Base-by-base conservation (phyloP, 2,113 vertebrate genomes). In the Eolophus roseicapilla region DNA sequence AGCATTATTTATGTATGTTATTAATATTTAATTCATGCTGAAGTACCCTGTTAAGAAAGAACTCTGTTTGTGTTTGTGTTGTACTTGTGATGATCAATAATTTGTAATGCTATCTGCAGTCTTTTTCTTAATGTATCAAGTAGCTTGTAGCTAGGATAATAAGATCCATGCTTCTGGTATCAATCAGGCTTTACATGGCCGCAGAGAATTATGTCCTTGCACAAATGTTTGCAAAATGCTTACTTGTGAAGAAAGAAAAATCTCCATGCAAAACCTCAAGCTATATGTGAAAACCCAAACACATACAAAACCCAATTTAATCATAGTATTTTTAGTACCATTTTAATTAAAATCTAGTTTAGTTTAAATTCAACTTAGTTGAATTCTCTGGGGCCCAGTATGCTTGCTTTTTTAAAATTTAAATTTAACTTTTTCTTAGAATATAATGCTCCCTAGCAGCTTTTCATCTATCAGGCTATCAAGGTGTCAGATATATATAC, bases 251-350 rank as follows among this genome's bases (percentile, higher is more conserved):
- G 44, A 81, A 69, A 53, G 13, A 87, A 64, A 64, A 70, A 63
- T 78, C 28, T 49, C 28, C 16, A 28, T 25, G 10, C 16, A 75
- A 82, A 93, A 49, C 39, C 7, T 74, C 39, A 69, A 62, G 19
- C 39, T 50, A 5, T 27, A 50, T 24, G 15, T 82, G 50, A 82
- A 92, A 90, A 82, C 7, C 10, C 6, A 49, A 78, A 31, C 25
- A n/a, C 10, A 20, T 28, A 23, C 9, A 35, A 55, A 88, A 81
- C 37, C 16, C 33, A 52, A 49, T 39, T 79, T 59, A 1, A 8
- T 35, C 0, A 0, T 59, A 41, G 7, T 3, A 1, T 46, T 89
- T 95, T 84, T 62, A 81, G 17, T 49, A 43, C 5, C 7, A 52
- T 9, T 86, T 59, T 46, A 47, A 46, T 75, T 79, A 37, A 83